Base-by-base conservation (phyloP, 2,888 invertebrate species). In the Nycteola revayana region DNA sequence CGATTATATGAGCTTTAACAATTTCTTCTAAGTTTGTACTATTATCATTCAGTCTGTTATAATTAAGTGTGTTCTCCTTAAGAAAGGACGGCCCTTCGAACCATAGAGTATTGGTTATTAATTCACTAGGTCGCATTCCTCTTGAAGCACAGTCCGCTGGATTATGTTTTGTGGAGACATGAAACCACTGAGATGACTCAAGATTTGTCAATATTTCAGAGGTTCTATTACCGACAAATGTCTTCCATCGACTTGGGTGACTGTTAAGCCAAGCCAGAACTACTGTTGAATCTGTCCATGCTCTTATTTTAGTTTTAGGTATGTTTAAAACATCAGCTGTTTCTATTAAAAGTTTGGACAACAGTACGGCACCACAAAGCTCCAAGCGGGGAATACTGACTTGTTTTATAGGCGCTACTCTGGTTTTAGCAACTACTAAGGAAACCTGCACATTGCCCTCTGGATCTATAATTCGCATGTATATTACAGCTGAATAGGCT, bases 71-170 rank as follows among this genome's bases (percentile, higher is more conserved):
- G 3, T 32, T 18, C 1, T 24, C 7, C 23, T 25, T 21, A 1
- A 32, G 18, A 9, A 26, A 40, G 10, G 22, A 9, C 8, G 42
- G 49, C 7, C 45, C 42, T 0, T 18, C 17, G 7, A 35, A 29
- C 42, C 45, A 45, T 7, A 40, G 2, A 8, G 9, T 18, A 24
- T 26, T n/a, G n/a, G n/a, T n/a, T n/a, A n/a, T n/a, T n/a, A n/a
- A n/a, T n/a, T n/a, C n/a, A n/a, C n/a, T n/a, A n/a, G n/a, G n/a
- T n/a, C n/a, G n/a, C n/a, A n/a, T n/a, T n/a, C n/a, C n/a, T n/a
- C n/a, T n/a, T n/a, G 49, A 41, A 1, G 42, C 45, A 4, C 33
- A 34, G 21, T 49, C 49, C 3, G 45, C 49, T 8, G 42, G 38
- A 11, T 47, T 47, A 1, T 40, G 21, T 6, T 18, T 18, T 2